phyloP scores from a whole-genome alignment of 2,797 vertebrate species.

The Dallia pectoralis region DNA sequence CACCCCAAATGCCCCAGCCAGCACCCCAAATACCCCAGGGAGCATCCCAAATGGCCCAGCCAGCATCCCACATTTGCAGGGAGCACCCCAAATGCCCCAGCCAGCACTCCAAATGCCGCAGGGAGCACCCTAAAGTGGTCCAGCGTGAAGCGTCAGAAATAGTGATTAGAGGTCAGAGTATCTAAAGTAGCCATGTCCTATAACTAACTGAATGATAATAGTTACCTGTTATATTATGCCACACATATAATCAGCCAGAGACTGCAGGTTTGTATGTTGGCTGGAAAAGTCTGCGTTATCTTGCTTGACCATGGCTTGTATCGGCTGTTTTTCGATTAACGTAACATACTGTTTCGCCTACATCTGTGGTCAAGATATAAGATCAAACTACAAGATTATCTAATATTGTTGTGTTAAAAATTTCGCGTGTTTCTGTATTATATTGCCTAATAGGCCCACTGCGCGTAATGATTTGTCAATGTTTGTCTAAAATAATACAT shows the following conservation, averaged over 20 bases:
- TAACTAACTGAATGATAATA: no score
- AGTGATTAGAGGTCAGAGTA: not conserved
- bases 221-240: no score
- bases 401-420: not conserved
- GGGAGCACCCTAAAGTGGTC: not conserved
- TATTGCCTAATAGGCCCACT: not conserved
- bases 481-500: no score
- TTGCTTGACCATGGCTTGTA: not conserved
- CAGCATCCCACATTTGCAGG: no score
- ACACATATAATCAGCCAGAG: not conserved
- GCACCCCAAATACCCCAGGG: no score
- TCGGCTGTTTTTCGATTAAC: not conserved
- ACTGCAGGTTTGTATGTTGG: not conserved
- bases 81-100: no score
- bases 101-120: no score
- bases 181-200: not conserved
- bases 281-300: not conserved
- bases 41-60: not conserved
- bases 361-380: not conserved
- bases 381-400: not conserved
- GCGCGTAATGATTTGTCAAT: not conserved
- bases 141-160: not conserved
- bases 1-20: no score
- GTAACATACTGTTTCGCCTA: not conserved
- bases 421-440: no score